Conservation (phyloP, 2,888 invertebrate species). For the Pheosia gnoma region DNA sequence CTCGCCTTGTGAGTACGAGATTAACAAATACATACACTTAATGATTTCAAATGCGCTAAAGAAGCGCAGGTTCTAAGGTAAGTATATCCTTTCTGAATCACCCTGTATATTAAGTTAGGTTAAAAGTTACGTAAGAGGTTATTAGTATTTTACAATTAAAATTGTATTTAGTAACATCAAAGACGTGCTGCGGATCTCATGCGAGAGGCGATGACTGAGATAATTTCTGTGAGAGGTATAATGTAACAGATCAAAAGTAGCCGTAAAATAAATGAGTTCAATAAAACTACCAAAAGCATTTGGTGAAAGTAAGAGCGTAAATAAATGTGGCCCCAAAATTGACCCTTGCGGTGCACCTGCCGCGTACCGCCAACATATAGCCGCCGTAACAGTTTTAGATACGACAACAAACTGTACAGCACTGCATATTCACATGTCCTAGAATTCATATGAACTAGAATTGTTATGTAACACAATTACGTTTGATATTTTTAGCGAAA, state of each 20-base stretch:
- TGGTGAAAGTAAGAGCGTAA: constrained; percentile 75
- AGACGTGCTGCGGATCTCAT: too few relatives aligned
- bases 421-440: constrained; percentile 27
- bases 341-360: constrained; percentile 67
- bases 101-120: too few relatives aligned
- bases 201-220: neutral
- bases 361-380: constrained; percentile 11
- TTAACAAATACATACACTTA: too few relatives aligned
- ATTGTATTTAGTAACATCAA: too few relatives aligned
- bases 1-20: too few relatives aligned
- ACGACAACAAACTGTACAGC: constrained; percentile 21
- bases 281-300: constrained; percentile 46
- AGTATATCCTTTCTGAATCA: too few relatives aligned
- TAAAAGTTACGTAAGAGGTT: too few relatives aligned
- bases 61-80: too few relatives aligned
- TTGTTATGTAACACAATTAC: constrained; percentile 35
- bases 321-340: constrained; percentile 55
- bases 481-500: constrained; percentile 29
- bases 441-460: constrained; percentile 23
- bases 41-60: too few relatives aligned
- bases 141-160: too few relatives aligned
- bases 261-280: constrained; percentile 36
- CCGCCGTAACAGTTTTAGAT: neutral
- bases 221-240: neutral
- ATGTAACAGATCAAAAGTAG: constrained; percentile 4